These are phyloP conservation scores for Leptobrachium leishanense DNA, from an alignment of 2,113 vertebrate species.

Conservation along the genomic window DNA sequence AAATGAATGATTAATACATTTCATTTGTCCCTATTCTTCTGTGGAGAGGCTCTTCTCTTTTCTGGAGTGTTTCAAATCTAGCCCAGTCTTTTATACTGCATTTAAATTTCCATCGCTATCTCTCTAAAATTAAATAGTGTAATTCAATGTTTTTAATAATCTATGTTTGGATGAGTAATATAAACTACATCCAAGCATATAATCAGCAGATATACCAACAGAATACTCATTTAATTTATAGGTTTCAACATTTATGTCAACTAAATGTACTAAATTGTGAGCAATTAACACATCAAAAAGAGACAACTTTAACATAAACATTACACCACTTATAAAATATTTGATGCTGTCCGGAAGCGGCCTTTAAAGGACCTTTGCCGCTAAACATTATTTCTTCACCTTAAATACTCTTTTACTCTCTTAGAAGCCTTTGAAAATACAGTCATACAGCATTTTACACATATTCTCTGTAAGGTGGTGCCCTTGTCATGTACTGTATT, in stretches of 20 bases:
- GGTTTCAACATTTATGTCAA: slow-evolving; percentile 39
- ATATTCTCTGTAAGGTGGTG: slow-evolving; percentile 43
- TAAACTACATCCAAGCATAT: not conserved
- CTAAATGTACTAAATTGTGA: slow-evolving; percentile 30
- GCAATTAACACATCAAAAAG: slow-evolving; percentile 44
- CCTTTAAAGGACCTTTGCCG: slow-evolving; percentile 25
- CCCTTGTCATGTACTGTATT: slow-evolving; percentile 40
- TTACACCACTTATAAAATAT: not conserved
- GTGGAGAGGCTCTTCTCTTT: no score
- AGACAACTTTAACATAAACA: slow-evolving; percentile 39
- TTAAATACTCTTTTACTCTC: slow-evolving; percentile 29
- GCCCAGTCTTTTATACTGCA: no score
- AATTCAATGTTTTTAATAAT: no score
- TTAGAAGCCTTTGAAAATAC: slow-evolving; percentile 21
- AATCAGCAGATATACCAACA: slow-evolving; percentile 16
- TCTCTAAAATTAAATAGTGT: no score
- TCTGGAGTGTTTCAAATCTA: no score
- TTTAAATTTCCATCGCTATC: no score
- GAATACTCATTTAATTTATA: slow-evolving; percentile 16
- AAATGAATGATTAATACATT: no score
- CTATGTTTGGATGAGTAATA: no score
- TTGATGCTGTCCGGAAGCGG: slow-evolving; percentile 7
- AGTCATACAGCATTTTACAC: slow-evolving; percentile 33
- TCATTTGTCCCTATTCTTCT: no score
- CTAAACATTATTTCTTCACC: slow-evolving; percentile 45